These are phyloP conservation scores for Dendrolimus pini DNA, from an alignment of 2,888 invertebrate species.

Conservation along the genomic window DNA sequence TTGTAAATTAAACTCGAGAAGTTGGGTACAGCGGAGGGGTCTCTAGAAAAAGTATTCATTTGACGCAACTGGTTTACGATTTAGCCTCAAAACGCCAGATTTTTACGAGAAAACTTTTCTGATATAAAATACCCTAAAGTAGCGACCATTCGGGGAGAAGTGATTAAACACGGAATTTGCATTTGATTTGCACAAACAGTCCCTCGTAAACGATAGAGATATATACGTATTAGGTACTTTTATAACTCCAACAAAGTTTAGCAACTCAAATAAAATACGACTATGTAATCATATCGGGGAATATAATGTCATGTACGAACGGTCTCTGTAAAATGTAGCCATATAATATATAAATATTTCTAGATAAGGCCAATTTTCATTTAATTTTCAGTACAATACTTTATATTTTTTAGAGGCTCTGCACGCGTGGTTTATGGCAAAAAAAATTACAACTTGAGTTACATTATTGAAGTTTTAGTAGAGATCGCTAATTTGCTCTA, in stretches of 20 bases:
- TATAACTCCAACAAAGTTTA: constrained; percentile 27
- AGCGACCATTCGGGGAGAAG: constrained; percentile 30
- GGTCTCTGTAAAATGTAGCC: not conserved
- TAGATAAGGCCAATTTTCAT: too few species aligned
- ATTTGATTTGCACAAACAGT: constrained; percentile 46
- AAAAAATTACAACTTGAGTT: too few species aligned
- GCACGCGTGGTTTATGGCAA: too few species aligned
- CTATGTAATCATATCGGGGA: constrained; percentile 8
- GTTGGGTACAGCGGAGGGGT: constrained; percentile 38
- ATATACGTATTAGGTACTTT: constrained; percentile 25
- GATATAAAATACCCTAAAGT: constrained; percentile 36
- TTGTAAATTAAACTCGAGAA: constrained; percentile 41
- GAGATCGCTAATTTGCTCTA: too few species aligned
- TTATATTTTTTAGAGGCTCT: too few species aligned
- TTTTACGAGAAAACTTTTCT: constrained; percentile 60
- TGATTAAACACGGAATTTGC: constrained; percentile 49
- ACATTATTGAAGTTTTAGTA: too few species aligned
- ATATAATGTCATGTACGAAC: too few species aligned
- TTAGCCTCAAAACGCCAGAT: constrained; percentile 42
- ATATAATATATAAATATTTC: too few species aligned
- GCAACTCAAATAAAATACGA: constrained; percentile 20
- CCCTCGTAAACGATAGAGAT: constrained; percentile 30
- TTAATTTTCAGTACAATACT: too few species aligned
- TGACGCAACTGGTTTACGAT: constrained; percentile 46
- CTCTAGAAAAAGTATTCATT: constrained; percentile 41